Evolutionary conservation across 2,888 invertebrate genomes (phyloP), one percentile per base, ranked within the genome.

Genomic region (Oscheius myriophilus): DNA sequence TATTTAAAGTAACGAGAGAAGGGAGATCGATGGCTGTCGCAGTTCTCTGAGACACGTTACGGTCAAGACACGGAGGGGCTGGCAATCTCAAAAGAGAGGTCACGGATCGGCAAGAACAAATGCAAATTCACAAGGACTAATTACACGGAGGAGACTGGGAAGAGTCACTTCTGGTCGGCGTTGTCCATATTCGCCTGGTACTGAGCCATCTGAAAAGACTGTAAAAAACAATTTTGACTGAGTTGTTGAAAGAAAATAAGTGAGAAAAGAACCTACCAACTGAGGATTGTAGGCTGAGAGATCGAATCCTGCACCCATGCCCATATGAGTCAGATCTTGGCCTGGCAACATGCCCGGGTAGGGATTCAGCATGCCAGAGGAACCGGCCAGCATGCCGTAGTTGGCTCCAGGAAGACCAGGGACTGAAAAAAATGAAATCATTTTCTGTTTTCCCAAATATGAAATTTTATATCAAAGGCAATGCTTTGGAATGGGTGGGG

Each of bases 211-310:
- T 69, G 65, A 7, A 67, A 61, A 41, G n/a, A 49, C 42, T 58
- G 3, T 16, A 58, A 7, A 7, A 7, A 53, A 14, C 3, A 25
- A 23, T 53, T 3, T 25, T 23, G 7, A 12, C 16, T 7, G 7
- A 23, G 16, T 11, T 52, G 14, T 16, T 52, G 9, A 33, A 21
- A 21, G 12, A 25, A 26, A 7, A 12, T 6, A 57, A 16, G 12
- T 26, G 33, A 33, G 6, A 7, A 14, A 57, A 9, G 11, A 53
- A 59, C 77, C 69, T 3, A 79, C 79, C 72, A 80, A 63, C 69
- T 78, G 78, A 18, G 78, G 78, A 66, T 80, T 79, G 59, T 80
- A 80, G 26, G 76, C 73, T 7, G 73, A 71, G 43, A 80, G 63
- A 53, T 80, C 80, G 59, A 80, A 80, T 18, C 70, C 68, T 45